Evolutionary conservation across 2,888 invertebrate species (phyloP), one percentile per base, ranked within the genome.

Genomic region (Cryptocheilus praepositus): DNA sequence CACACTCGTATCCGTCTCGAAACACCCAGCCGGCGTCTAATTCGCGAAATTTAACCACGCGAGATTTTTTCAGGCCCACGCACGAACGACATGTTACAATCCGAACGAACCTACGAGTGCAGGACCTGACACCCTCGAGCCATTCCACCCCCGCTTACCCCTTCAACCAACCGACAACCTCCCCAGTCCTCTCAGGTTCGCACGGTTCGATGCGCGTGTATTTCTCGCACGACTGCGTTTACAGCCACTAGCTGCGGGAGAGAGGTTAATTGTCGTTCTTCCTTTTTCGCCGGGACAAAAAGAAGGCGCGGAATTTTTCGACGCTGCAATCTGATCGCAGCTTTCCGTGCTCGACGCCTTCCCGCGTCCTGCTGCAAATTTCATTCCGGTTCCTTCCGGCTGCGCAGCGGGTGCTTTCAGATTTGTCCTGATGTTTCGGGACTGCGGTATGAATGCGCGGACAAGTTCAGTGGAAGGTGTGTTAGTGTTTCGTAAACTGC

Each of bases 211-310:
- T 67, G 73, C 74, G 57, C 69, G 64, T 70, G 70, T 75, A 73
- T 80, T 80, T 80, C 72, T 64, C 70, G 74, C 76, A 61, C 64
- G 70, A 63, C 68, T 69, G 73, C 76, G 67, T 77, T 76, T 70
- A 71, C 73, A 71, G 68, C 55, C 49, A 73, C 68, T 71, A 73
- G 64, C 76, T 74, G 72, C 63, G 73, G 68, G 75, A 72, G 71
- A 62, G 62, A 72, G 66, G 79, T 79, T 77, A 74, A 81, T 73
- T 73, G 77, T 76, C 74, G 58, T 70, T 67, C 71, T 60, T 64
- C 46, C 71, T 70, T 62, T 61, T 64, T 56, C 36, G 36, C 36
- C 4, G 3, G 22, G 46, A 16, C 25, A 18, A 25, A 58, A 58
- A 22, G 49, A 16, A 49, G 16, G 15, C 16, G n/a, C 1, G 11